Conservation (phyloP, 2,113 vertebrate genomes). For the Brachyhypopomus gauderio region DNA sequence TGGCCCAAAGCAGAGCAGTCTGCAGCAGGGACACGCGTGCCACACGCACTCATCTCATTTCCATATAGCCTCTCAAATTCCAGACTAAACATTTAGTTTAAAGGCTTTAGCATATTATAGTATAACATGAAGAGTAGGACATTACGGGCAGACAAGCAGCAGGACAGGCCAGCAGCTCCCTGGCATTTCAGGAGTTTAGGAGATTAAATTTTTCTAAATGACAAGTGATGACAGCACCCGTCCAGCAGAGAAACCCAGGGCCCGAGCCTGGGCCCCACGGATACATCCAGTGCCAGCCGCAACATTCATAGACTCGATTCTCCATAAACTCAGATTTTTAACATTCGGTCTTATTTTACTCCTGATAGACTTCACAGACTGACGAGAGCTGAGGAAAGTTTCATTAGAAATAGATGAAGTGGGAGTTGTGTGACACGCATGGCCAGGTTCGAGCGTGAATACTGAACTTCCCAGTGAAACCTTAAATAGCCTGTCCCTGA, state of each 20-base stretch:
- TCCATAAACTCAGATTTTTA: conserved; percentile 28
- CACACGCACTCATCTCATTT: not conserved
- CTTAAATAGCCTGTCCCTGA: conserved; percentile 27
- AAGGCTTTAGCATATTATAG: no score
- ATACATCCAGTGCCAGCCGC: no score
- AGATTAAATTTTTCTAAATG: not conserved
- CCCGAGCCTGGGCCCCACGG: not conserved
- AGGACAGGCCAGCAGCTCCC: no score
- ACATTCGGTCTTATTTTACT: conserved; percentile 10
- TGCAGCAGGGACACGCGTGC: conserved; percentile 15
- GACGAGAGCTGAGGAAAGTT: conserved; percentile 4
- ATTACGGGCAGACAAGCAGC: no score
- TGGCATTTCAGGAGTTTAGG: no score
- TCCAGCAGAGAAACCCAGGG: conserved; percentile 2
- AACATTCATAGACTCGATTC: not conserved
- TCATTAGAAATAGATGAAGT: conserved; percentile 33
- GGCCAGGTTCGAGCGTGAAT: conserved; percentile 33
- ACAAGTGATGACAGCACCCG: conserved; percentile 21
- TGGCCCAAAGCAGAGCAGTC: not conserved
- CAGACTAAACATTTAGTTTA: no score
- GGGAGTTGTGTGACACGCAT: not conserved
- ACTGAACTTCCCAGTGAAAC: conserved; percentile 36
- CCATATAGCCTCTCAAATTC: no score
- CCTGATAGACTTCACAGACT: conserved; percentile 9
- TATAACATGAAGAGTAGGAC: not conserved